Conservation (phyloP, 1,140 invertebrate genomes). For the Cotesia vestalis region DNA sequence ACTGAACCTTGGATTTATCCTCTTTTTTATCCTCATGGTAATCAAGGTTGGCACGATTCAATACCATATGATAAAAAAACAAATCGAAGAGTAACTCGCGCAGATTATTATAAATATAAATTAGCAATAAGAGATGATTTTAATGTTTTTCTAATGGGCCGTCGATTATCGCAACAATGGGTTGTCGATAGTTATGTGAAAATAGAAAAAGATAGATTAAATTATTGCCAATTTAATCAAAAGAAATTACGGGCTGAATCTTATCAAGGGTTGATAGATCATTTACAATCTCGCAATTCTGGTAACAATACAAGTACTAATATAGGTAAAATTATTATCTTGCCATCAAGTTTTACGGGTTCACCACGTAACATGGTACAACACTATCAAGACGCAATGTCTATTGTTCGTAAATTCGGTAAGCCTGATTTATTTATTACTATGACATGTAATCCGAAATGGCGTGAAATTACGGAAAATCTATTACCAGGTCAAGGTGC, state of each 20-base stretch:
- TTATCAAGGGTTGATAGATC: neutral
- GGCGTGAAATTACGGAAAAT: too few species aligned
- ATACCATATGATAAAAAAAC: neutral
- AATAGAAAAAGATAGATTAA: constrained; percentile 29
- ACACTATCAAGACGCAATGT: constrained; percentile 58
- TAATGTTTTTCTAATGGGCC: constrained; percentile 25
- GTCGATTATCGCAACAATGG: constrained; percentile 25
- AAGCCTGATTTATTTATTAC: constrained; percentile 55
- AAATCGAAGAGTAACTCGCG: constrained; percentile 17
- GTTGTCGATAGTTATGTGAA: constrained; percentile 30
- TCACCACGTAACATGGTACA: constrained; percentile 59
- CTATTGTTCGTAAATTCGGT: constrained; percentile 59
- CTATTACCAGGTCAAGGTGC: too few species aligned
- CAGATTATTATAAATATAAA: constrained; percentile 20
- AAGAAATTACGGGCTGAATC: constrained; percentile 19
- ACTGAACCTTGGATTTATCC: constrained; percentile 18
- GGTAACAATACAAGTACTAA: neutral
- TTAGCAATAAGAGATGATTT: constrained; percentile 21
- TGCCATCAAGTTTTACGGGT: constrained; percentile 53
- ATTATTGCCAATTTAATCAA: constrained; percentile 20
- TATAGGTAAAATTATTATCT: constrained; percentile 47
- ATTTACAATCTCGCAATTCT: neutral
- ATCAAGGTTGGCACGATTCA: constrained; percentile 25
- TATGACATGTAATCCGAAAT: too few species aligned
- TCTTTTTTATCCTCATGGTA: constrained; percentile 29